Conservation (phyloP, 2,888 invertebrate genomes). For the Catotricha subobsoleta region DNA sequence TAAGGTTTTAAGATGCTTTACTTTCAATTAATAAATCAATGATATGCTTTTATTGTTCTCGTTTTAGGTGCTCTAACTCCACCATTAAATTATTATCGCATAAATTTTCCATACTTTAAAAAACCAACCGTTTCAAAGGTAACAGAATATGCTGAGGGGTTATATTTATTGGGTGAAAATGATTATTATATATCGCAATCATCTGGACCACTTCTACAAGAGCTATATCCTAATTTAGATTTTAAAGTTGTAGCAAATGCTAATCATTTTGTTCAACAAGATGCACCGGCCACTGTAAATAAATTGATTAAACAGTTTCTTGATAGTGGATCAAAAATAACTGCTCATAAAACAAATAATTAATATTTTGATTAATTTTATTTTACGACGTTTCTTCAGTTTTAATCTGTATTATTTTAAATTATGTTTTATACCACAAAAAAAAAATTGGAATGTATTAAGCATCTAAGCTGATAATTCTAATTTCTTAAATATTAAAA, state of each 20-base stretch:
- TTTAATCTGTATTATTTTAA: too few species aligned
- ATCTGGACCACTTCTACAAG: constrained; percentile 25
- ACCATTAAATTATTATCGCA: constrained; percentile 39
- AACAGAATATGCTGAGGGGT: constrained; percentile 27
- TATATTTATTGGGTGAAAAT: constrained; percentile 30
- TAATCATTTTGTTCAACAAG: constrained; percentile 38
- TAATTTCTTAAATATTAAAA: too few species aligned
- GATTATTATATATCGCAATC: constrained; percentile 27
- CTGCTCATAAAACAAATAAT: too few species aligned
- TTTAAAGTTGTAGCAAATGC: constrained; percentile 30
- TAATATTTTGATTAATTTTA: too few species aligned
- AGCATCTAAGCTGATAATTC: too few species aligned
- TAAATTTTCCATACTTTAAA: constrained; percentile 25
- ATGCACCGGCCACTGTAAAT: constrained; percentile 35
- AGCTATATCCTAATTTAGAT: constrained; percentile 30
- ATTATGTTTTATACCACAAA: too few species aligned
- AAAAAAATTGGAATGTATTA: too few species aligned
- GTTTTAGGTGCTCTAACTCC: constrained; percentile 34
- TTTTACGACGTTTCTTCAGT: too few species aligned
- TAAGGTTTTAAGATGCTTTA: too few species aligned
- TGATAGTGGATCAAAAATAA: not conserved
- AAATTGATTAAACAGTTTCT: constrained; percentile 32
- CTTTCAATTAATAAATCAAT: too few species aligned
- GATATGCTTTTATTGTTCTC: constrained; percentile 8
- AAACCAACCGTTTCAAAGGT: constrained; percentile 15